Evolutionary conservation across 1,140 invertebrate species (phyloP).

Genomic region (Mercenaria mercenaria): DNA sequence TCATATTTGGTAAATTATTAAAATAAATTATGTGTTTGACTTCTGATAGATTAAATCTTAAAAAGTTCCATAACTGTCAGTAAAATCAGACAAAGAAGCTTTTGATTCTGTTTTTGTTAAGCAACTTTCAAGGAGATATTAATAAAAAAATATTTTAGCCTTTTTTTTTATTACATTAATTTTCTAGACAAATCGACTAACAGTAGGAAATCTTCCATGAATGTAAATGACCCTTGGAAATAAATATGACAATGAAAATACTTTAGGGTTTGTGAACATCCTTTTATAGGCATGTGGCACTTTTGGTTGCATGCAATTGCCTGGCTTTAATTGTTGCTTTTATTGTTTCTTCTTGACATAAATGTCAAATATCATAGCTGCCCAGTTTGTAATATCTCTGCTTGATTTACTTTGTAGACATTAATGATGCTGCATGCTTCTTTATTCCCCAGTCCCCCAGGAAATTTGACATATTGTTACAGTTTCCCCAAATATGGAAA

Average conservation of each 20-base stretch:
- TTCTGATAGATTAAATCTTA: no score
- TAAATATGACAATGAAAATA: background rate
- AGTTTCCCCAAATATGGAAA: constrained; percentile 20
- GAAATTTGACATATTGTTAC: constrained; percentile 41
- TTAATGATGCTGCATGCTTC: background rate
- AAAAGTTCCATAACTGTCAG: no score
- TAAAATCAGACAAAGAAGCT: no score
- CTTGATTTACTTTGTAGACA: constrained; percentile 13
- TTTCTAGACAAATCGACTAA: background rate
- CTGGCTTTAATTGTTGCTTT: constrained; percentile 12
- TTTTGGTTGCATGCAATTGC: constrained; percentile 9
- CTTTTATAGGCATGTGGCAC: constrained; percentile 11
- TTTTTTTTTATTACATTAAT: background rate
- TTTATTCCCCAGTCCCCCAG: background rate
- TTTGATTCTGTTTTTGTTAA: no score
- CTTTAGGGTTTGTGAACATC: background rate
- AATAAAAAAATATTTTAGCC: no score
- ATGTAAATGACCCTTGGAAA: background rate
- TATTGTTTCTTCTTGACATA: constrained; percentile 24
- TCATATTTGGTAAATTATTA: no score
- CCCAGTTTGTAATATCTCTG: constrained; percentile 17
- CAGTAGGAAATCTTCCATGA: background rate
- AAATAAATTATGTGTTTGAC: no score
- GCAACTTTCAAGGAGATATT: no score
- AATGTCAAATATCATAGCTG: constrained; percentile 30